Evolutionary conservation across 2,888 invertebrate species (phyloP), one percentile per base, ranked within the genome.

Genomic region (Galeopsomyia nigrocyanea): DNA sequence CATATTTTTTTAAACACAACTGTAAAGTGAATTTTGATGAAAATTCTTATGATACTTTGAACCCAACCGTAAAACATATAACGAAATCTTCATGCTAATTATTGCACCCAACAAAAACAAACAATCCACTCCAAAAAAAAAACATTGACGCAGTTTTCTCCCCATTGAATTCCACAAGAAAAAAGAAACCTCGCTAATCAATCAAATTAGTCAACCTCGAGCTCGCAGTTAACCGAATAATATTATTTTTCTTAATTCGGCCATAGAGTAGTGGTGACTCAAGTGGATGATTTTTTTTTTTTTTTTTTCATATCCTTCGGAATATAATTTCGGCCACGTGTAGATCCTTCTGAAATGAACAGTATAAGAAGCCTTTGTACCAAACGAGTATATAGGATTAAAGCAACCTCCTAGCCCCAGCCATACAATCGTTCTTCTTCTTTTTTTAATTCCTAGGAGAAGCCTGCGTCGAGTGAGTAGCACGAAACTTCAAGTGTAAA

Each of bases 361-460:
- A 55, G 68, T 64, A 73, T 26, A 73, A 64, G 68, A 19, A 13
- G n/a, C 14, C 73, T 64, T 64, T 73, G 57, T 73, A 3, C 55
- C 13, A 26, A 26, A 39, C 26, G 60, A 17, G 51, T 5, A 26
- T 5, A 26, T 3, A 3, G 39, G 39, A 39, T 39, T 68, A 55
- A 65, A 55, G 49, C 64, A 62, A 63, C 1, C 67, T 62, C 61
- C 67, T 62, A 63, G 67, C 57, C 19, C 14, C 13, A 22, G 21
- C 39, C n/a, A n/a, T n/a, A 55, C 56, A 68, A 49, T 55, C 16
- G 19, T 46, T 46, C 46, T 39, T 46, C 9, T 55, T 22, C 46
- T 2, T 55, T 17, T 19, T 21, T 19, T 39, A 22, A 46, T 57
- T 3, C n/a, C 0, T 46, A 21, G 50, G 49, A 67, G 21, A 6